These are phyloP conservation scores for Brachycybe producta DNA, from an alignment of 2,888 invertebrate genomes.

Conservation along the genomic window DNA sequence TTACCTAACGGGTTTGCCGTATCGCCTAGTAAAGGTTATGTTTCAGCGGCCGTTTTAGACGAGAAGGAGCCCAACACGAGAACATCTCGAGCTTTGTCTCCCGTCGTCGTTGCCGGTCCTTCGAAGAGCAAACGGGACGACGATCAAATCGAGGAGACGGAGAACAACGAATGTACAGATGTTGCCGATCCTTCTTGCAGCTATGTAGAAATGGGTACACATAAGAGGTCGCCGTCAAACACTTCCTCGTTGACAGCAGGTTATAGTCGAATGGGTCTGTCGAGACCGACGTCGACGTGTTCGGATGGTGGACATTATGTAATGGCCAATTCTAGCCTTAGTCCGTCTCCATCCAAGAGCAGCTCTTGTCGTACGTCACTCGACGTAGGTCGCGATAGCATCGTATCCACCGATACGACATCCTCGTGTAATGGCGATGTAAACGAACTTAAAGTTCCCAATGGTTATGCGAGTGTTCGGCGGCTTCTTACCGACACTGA, in stretches of 20 bases:
- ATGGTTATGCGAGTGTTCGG: slow-evolving; percentile 11
- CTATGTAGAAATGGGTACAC: neutral
- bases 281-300: slow-evolving; percentile 10
- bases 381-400: neutral
- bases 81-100: neutral
- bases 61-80: neutral
- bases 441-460: too few relatives aligned
- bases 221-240: slow-evolving; percentile 13
- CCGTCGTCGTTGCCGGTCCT: neutral
- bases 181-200: neutral
- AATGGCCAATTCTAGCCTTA: neutral
- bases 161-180: neutral
- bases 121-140: neutral
- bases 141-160: neutral
- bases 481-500: slow-evolving; percentile 4
- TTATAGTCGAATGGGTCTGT: slow-evolving; percentile 7
- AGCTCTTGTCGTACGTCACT: neutral
- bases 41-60: slow-evolving; percentile 7
- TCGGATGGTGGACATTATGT: slow-evolving; percentile 10
- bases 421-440: too few relatives aligned
- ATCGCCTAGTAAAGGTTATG: slow-evolving; percentile 4
- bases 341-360: neutral
- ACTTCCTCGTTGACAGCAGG: slow-evolving; percentile 9
- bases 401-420: too few relatives aligned
- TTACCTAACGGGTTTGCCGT: neutral